Evolutionary conservation across 2,888 invertebrate genomes (phyloP), one percentile per base, ranked within the genome.

Genomic region (Julus scandinavius): DNA sequence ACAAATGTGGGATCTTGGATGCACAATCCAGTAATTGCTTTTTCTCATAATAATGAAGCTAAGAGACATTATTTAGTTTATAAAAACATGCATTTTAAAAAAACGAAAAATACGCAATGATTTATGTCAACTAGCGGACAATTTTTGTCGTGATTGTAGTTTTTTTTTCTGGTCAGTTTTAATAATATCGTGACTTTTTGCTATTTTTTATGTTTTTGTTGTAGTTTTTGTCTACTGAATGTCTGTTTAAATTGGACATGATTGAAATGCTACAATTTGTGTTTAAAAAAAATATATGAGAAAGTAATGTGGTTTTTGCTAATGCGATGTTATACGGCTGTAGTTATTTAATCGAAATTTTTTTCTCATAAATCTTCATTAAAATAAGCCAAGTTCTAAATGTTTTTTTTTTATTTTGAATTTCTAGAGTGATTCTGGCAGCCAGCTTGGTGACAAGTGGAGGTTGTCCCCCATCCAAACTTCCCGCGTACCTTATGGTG

Each of bases 381-480:
- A 49, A 86, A 45, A 45, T 86, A 29, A 45, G 17, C 58, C 20
- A 29, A 49, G 2, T 87, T 87, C 29, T 86, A 6, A 5, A 2
- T 29, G 29, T 54, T 87, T 29, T 29, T 29, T 49, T 54, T 40
- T n/a, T 85, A 9, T 72, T 87, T 29, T 87, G 58, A 5, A 72
- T 83, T 89, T 88, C n/a, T 72, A 89, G 89, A 89, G 89, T 50
- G 89, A 89, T 40, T 88, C 85, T 87, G 88, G 89, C 87, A 87
- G 89, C 88, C 89, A 89, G 88, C 87, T 89, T 87, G 89, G 89
- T 85, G 89, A 88, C 89, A 89, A 89, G 89, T 89, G 89, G 87
- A 87, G 89, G 88, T 86, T 88, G 88, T 89, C 89, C 87, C 89
- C 89, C 41, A 72, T 89, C 54, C 90, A 90, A 88, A 90, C 87